These are phyloP conservation scores for Epizoanthus stellaris DNA, from an alignment of 92 coral and sea anemone genomes.

Conservation along the genomic window DNA sequence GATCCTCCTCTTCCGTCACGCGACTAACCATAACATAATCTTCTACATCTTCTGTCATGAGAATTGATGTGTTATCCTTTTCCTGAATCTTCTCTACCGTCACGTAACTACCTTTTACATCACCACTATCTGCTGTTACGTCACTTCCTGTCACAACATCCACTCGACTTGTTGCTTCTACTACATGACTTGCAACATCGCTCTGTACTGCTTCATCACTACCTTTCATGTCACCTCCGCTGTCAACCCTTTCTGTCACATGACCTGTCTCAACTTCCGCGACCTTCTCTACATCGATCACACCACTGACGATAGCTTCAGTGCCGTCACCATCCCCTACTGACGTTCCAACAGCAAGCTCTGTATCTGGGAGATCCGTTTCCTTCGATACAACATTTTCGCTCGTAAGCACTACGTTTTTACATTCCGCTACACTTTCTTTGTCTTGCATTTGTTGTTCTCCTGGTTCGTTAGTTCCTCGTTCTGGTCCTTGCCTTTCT, in stretches of 20 bases:
- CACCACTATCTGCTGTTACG: neutral
- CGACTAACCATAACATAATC: slow-evolving; percentile 35
- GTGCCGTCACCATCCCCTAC: neutral
- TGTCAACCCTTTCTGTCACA: neutral
- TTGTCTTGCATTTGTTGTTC: neutral
- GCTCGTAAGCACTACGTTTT: neutral
- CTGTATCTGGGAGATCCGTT: neutral
- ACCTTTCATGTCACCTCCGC: too few species aligned
- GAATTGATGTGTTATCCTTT: neutral
- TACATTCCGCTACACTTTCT: neutral
- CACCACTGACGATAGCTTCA: neutral
- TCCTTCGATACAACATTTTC: neutral
- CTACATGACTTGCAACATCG: slow-evolving; percentile 16
- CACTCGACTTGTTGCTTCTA: neutral
- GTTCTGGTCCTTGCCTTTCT: neutral
- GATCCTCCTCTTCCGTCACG: slow-evolving; percentile 10
- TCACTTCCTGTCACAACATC: slow-evolving; percentile 1
- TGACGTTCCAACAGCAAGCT: too few species aligned
- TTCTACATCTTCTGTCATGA: slow-evolving; percentile 21
- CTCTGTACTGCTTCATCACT: neutral
- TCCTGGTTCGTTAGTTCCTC: neutral
- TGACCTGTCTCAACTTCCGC: neutral
- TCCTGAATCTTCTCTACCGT: neutral
- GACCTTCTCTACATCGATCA: neutral
- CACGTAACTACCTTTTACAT: neutral